These are phyloP conservation scores for Antrozous pallidus DNA, from an alignment of 2,797 vertebrate genomes.

Conservation along the genomic window DNA sequence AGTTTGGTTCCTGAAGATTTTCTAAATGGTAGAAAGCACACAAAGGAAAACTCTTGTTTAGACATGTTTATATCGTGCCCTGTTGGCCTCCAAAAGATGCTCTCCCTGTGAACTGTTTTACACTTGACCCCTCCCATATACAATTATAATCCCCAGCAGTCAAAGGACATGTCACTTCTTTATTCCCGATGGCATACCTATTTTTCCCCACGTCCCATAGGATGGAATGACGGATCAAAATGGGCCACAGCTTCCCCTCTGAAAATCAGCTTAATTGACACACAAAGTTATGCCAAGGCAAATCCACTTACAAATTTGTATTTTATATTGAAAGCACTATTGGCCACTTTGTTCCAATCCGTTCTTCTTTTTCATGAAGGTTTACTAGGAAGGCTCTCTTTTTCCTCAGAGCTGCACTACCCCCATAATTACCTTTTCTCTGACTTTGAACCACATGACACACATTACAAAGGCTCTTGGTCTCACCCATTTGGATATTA, in stretches of 20 bases:
- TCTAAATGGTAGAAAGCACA: not conserved
- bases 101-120: not conserved
- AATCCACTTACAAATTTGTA: not conserved
- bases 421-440: too few relatives aligned
- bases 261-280: not conserved
- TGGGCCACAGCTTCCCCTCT: not conserved
- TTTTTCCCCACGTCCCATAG: not conserved
- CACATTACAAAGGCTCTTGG: not conserved
- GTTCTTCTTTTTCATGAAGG: not conserved
- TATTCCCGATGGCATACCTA: not conserved
- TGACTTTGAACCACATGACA: too few relatives aligned
- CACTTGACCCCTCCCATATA: not conserved
- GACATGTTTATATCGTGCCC: not conserved
- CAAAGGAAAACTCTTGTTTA: not conserved
- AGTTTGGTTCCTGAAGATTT: too few relatives aligned
- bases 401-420: too few relatives aligned
- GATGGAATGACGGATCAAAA: not conserved
- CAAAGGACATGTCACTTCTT: not conserved
- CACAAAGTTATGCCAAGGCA: not conserved
- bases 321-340: not conserved
- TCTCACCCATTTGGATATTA: not conserved
- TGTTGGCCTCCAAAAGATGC: not conserved
- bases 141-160: not conserved
- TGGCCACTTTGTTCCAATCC: fast-evolving
- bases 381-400: not conserved